Base-by-base conservation (phyloP, 2,888 invertebrate genomes). In the Apomyelois bistriatella region DNA sequence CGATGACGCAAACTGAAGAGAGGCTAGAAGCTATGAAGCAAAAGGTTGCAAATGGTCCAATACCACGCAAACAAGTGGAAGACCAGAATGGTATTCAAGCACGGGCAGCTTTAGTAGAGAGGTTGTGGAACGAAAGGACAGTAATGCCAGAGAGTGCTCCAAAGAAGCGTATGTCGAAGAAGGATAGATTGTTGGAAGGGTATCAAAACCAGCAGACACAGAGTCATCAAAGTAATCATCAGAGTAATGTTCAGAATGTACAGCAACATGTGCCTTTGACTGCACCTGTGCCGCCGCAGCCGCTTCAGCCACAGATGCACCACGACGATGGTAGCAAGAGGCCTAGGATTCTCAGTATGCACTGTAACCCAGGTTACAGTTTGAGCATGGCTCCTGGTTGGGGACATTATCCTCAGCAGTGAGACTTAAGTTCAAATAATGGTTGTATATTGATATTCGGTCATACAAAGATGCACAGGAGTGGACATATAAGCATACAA, bases 21-120 rank as follows among this genome's bases (percentile, higher is more conserved):
- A 61, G 88, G 0, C 51, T 88, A 5, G 88, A 88, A 52, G 76
- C 76, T 0, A 87, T 88, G 88, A 88, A 88, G 42, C 88, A 88
- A 55, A 84, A 84, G 35, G 88, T 88, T 0, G 88, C 88, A 0
- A 86, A 87, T n/a, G 78, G 82, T 0, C 78, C 88, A 0, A 59
- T 84, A 22, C 79, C 87, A 0, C 71, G 82, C 12, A 86, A 86
- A 51, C 77, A 78, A 52, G 68, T 70, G 0, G 81, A 79, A 28
- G 80, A 84, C 28, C 66, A 66, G 0, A 65, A 63, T 1, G 86
- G 86, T 0, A 62, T 75, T 0, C 70, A 75, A 42, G 75, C 79
- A 0, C 61, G 88, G 36, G 64, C 66, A 0, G 60, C 72, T 12
- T 53, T 88, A 9, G 77, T 85, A 0, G 79, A 85, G 43, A 62